phyloP scores from a whole-genome alignment of 2,113 vertebrate genomes.

The Echinops telfairi region DNA sequence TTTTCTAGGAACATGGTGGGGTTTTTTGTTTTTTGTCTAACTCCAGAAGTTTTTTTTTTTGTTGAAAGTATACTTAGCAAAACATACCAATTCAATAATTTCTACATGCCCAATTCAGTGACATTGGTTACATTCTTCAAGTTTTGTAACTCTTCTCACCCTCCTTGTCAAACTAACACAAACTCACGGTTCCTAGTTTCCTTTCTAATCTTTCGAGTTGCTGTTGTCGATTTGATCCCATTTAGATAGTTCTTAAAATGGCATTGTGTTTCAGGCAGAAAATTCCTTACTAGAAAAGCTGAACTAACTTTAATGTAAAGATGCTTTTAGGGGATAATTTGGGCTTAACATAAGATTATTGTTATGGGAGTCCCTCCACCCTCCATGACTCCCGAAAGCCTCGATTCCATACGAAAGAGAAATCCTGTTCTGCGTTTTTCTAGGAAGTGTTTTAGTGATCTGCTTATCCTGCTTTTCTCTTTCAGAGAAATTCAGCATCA shows the following conservation, averaged over 20 bases:
- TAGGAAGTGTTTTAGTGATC: background rate
- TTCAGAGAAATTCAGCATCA: slow-evolving; percentile 81
- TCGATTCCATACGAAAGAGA: background rate
- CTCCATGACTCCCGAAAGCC: background rate
- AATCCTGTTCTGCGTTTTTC: background rate
- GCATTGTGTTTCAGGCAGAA: background rate
- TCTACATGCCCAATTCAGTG: background rate
- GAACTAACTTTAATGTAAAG: background rate
- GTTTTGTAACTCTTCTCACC: background rate
- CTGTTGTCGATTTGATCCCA: background rate
- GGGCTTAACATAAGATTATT: background rate
- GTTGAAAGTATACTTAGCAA: background rate
- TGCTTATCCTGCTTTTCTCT: background rate
- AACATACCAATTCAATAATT: background rate
- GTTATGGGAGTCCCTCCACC: background rate
- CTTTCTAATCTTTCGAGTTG: background rate
- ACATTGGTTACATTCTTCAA: background rate
- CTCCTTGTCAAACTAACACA: background rate
- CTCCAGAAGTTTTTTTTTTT: background rate
- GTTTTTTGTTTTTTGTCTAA: background rate
- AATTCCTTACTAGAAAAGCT: background rate
- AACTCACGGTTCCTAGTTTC: background rate
- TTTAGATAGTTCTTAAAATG: background rate
- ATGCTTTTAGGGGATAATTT: background rate
- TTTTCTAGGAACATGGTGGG: background rate